These are phyloP conservation scores for Matsumurasca onukii DNA, from an alignment of 1,140 invertebrate species.

Conservation along the genomic window DNA sequence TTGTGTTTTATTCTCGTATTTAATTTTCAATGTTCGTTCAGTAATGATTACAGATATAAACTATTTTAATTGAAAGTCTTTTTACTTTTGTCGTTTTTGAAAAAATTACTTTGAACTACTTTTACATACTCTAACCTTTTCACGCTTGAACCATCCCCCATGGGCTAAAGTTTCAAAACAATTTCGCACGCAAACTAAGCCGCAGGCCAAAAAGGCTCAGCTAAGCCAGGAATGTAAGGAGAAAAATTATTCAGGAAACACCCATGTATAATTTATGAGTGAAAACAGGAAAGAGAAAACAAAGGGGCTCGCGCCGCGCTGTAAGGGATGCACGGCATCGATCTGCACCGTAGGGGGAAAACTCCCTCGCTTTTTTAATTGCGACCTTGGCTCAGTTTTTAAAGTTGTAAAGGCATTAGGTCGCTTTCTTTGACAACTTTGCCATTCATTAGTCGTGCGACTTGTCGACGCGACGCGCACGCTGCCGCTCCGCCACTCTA, in stretches of 20 bases:
- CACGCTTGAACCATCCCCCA: too few relatives aligned
- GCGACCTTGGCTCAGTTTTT: slow-evolving; percentile 31
- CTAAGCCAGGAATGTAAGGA: slow-evolving; percentile 13
- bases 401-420: slow-evolving; percentile 31
- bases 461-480: too few relatives aligned
- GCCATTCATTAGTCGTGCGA: slow-evolving; percentile 23
- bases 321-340: neutral
- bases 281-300: slow-evolving; percentile 19
- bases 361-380: slow-evolving; percentile 28
- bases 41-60: too few relatives aligned
- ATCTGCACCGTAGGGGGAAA: slow-evolving; percentile 5
- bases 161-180: too few relatives aligned
- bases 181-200: neutral
- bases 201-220: neutral
- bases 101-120: too few relatives aligned
- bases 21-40: too few relatives aligned
- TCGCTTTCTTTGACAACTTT: slow-evolving; percentile 29
- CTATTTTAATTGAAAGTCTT: too few relatives aligned
- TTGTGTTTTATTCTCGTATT: too few relatives aligned
- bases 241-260: slow-evolving; percentile 16
- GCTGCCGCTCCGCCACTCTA: neutral
- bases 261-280: slow-evolving; percentile 13
- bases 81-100: too few relatives aligned
- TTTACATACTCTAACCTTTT: too few relatives aligned
- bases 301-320: neutral